Percentiles rank a stretch among this genome's conserved stretches.
phyloP scores from a whole-genome alignment of 30 jellyfish, hydroid and myxozoan genomes.

The Aurelia sp. region DNA sequence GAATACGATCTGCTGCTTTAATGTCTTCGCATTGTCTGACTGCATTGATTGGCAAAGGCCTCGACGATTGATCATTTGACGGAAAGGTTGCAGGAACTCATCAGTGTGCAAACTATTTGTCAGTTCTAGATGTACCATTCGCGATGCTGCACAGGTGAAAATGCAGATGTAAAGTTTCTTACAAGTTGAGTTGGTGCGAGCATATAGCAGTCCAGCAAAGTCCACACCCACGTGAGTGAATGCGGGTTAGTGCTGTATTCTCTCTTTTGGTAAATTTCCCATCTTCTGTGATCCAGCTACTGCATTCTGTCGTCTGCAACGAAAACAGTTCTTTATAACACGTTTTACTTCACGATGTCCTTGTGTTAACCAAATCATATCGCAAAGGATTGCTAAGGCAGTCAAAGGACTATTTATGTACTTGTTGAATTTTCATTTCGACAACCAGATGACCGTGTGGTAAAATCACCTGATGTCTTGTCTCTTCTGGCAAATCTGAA shows the following conservation, averaged over 20 bases:
- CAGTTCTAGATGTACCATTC: slow-evolving; percentile 37
- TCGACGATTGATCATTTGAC: neutral
- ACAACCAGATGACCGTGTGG: no score
- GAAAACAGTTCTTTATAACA: neutral
- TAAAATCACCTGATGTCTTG: no score
- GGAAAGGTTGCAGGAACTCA: neutral
- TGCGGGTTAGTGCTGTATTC: neutral
- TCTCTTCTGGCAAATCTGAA: no score
- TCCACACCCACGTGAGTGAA: slow-evolving; percentile 10
- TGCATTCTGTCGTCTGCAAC: slow-evolving; percentile 14
- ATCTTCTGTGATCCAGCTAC: slow-evolving; percentile 2
- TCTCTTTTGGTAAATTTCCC: neutral
- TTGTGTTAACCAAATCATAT: neutral
- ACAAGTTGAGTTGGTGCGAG: neutral
- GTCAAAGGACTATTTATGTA: neutral
- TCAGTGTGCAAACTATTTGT: neutral
- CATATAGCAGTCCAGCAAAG: slow-evolving; percentile 12
- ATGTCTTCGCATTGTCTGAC: slow-evolving; percentile 19
- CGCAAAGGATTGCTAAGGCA: neutral
- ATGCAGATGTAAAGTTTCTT: slow-evolving; percentile 20
- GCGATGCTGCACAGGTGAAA: neutral
- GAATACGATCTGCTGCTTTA: neutral
- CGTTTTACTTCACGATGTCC: slow-evolving; percentile 11
- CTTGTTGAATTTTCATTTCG: neutral
- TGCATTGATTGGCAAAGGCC: slow-evolving; percentile 15